These are phyloP conservation scores for Microplitis demolitor DNA, from an alignment of 1,140 invertebrate genomes.

Conservation along the genomic window DNA sequence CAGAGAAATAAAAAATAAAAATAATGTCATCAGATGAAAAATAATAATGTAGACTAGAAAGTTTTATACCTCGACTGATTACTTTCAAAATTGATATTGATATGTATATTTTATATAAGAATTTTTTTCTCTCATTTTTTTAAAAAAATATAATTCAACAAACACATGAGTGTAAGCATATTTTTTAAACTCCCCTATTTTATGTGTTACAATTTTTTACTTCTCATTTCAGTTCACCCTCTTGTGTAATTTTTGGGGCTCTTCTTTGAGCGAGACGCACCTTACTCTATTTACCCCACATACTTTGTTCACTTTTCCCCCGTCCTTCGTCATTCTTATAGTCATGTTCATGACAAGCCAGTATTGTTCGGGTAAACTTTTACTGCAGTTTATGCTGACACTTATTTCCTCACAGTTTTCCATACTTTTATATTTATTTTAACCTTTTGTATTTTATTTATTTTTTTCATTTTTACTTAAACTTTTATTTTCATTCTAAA, in stretches of 20 bases:
- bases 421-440: neutral
- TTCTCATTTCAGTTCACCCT: neutral
- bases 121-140: no score
- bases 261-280: neutral
- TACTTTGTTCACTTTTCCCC: neutral
- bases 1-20: no score
- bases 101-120: no score
- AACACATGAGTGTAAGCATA: no score
- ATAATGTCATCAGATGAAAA: no score
- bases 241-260: neutral
- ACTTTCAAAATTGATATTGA: no score
- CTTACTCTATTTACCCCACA: neutral
- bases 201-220: no score
- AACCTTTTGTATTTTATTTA: neutral
- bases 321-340: neutral
- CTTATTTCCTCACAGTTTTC: slow-evolving; percentile 2
- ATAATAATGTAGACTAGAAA: no score
- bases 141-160: no score
- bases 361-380: slow-evolving; percentile 13
- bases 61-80: no score
- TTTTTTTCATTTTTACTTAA: neutral
- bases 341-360: neutral
- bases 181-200: no score
- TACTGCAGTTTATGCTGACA: neutral
- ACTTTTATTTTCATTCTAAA: neutral